Percentiles rank a stretch among this genome's conserved stretches.
Conservation (phyloP, 2,113 vertebrate species). For the Labrus mixtus region DNA sequence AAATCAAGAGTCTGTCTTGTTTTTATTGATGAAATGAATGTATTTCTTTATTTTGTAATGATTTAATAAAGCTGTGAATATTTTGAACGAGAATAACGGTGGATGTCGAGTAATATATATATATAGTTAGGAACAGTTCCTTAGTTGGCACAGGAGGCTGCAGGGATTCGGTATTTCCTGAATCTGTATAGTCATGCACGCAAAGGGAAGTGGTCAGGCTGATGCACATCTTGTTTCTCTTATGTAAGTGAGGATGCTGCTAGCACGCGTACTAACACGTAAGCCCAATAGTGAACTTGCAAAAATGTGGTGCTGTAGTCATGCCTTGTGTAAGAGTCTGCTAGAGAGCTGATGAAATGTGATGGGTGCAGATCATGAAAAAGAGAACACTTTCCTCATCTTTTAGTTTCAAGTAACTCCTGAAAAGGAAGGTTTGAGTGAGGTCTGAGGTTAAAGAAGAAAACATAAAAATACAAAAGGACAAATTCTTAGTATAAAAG, state of each 20-base stretch:
- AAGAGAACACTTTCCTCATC: background rate
- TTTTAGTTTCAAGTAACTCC: background rate
- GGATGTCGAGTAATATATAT: background rate
- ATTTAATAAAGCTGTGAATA: constrained; percentile 85
- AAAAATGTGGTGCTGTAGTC: background rate
- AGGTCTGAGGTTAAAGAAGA: background rate
- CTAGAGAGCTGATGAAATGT: background rate
- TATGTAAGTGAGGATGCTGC: constrained; percentile 2
- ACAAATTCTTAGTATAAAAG: background rate
- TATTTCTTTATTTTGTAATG: constrained; percentile 71
- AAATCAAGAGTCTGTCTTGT: constrained; percentile 41
- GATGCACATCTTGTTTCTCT: constrained; percentile 18
- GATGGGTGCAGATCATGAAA: no score
- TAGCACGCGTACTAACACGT: background rate
- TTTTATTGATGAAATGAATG: constrained; percentile 75
- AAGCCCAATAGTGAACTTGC: background rate
- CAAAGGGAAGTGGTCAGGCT: constrained; percentile 67
- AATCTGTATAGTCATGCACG: constrained; percentile 20
- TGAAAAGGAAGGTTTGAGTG: background rate
- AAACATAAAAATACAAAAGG: background rate
- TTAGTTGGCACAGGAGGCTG: constrained; percentile 11
- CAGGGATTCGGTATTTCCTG: constrained; percentile 56
- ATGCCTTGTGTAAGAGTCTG: background rate
- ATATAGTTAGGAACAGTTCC: background rate
- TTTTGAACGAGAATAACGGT: constrained; percentile 37